Evolutionary conservation across 1,140 invertebrate species (phyloP).

Genomic region (Caerostris darwini): DNA sequence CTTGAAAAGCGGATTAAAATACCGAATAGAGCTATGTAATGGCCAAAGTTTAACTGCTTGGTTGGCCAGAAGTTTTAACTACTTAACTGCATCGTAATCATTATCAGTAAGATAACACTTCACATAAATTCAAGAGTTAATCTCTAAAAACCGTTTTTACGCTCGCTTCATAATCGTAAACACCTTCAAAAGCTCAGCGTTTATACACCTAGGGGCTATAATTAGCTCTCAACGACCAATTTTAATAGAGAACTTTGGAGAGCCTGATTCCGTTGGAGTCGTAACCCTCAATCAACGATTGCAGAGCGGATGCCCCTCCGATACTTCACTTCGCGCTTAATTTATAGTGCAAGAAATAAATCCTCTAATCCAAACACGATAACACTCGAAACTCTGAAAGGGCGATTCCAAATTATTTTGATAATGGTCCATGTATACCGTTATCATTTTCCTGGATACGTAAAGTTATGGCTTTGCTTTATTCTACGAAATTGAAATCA

Average conservation of each 20-base stretch:
- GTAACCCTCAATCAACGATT: slow-evolving; percentile 34
- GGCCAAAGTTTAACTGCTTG: not conserved
- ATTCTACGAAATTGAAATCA: too few species aligned
- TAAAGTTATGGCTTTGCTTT: not conserved
- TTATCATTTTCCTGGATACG: not conserved
- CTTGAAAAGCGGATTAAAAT: not conserved
- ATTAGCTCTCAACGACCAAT: slow-evolving; percentile 42
- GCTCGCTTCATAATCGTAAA: slow-evolving; percentile 70
- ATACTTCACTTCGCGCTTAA: not conserved
- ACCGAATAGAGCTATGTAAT: not conserved
- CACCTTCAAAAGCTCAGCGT: slow-evolving; percentile 41
- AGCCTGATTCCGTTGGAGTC: not conserved
- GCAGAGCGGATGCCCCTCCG: not conserved
- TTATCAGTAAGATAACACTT: slow-evolving; percentile 58
- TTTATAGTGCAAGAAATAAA: slow-evolving; percentile 42
- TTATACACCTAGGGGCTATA: slow-evolving; percentile 58
- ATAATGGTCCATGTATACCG: not conserved
- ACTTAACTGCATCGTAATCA: slow-evolving; percentile 55
- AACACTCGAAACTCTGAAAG: not conserved
- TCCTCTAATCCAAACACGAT: slow-evolving; percentile 44
- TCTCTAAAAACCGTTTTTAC: slow-evolving; percentile 70
- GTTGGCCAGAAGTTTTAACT: not conserved
- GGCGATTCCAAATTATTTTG: not conserved
- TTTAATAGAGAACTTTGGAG: slow-evolving; percentile 45
- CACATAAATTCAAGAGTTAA: slow-evolving; percentile 68